Base-by-base conservation (phyloP, 2,113 vertebrate genomes). In the Anarrhichthys ocellatus region DNA sequence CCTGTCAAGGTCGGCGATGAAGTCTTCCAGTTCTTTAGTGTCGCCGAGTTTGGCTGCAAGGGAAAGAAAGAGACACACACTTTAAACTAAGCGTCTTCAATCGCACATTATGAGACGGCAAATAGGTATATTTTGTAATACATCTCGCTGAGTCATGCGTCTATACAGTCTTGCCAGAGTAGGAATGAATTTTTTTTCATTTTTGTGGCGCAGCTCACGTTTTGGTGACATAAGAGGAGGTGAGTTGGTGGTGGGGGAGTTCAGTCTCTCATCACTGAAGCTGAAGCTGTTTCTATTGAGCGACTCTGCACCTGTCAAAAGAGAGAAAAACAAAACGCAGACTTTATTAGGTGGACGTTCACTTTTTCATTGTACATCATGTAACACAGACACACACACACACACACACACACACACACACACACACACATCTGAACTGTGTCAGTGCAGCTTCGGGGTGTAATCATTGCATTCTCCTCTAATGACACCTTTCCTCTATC, bases 21-120 rank as follows among this genome's bases (percentile, higher is more conserved):
- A 98, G 86, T 98, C 98, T 94, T 99, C 98, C 80, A 99, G 93
- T 59, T 99, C 98, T 90, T 99, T 99, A 2, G 98, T 99, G 93
- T 99, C 98, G 18, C 98, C 98, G 42, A 99, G 96, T 94, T 98
- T 99, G 88, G 98, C 98, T 99, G 95, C 44, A 91, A 74, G 1
- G 36, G 27, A 69, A 27, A 71, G 20, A 68, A 10, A 42, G 24
- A 76, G 50, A 76, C 3, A 6, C 9, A 87, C 68, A 42, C 5
- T 52, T 32, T 3, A 46, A 4, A 20, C 71, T 11, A 22, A 34
- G 64, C 27, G 9, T 78, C 63, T 48, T 29, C n/a, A 20, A 18
- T 11, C 54, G 13, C 38, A 73, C 17, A 42, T 61, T 13, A 18
- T 58, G 4, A 54, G 2, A 40, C 4, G 3, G 6, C 11, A 10